Evolutionary conservation across 2,888 invertebrate species (phyloP).

Genomic region (Pristionchus arcanus): DNA sequence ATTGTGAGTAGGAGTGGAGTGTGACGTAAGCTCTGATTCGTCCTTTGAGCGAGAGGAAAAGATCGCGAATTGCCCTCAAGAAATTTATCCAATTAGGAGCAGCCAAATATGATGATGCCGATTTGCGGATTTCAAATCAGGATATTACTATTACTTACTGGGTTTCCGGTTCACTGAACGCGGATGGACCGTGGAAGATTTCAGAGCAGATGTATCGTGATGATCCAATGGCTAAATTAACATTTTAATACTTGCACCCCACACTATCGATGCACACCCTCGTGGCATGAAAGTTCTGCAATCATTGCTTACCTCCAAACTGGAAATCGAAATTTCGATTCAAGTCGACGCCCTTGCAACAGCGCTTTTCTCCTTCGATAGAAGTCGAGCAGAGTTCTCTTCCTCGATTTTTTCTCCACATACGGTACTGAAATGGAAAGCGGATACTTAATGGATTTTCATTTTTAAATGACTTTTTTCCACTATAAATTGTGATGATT

Average conservation of each 20-base stretch:
- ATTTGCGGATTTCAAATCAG: no score
- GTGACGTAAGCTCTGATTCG: conserved; percentile 76
- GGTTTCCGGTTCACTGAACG: conserved; percentile 78
- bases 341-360: conserved; percentile 77
- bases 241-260: neutral
- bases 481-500: neutral
- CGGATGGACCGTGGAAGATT: conserved; percentile 74
- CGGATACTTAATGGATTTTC: no score
- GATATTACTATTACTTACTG: conserved; percentile 58
- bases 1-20: conserved; percentile 76
- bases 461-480: neutral
- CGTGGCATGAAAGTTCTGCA: neutral
- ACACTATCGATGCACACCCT: neutral
- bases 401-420: conserved; percentile 77
- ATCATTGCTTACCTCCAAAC: conserved; percentile 64
- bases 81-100: no score
- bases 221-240: conserved; percentile 72
- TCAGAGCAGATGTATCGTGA: conserved; percentile 77
- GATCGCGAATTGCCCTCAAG: conserved; percentile 72
- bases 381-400: conserved; percentile 64
- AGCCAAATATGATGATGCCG: no score
- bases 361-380: conserved; percentile 67
- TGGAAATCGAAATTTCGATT: conserved; percentile 77
- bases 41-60: conserved; percentile 67
- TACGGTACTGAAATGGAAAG: conserved; percentile 64